A percentile compares a stretch with the other conserved stretches of the same genome.
phyloP scores from a whole-genome alignment of 2,113 vertebrate genomes.

The Takifugu flavidus region DNA sequence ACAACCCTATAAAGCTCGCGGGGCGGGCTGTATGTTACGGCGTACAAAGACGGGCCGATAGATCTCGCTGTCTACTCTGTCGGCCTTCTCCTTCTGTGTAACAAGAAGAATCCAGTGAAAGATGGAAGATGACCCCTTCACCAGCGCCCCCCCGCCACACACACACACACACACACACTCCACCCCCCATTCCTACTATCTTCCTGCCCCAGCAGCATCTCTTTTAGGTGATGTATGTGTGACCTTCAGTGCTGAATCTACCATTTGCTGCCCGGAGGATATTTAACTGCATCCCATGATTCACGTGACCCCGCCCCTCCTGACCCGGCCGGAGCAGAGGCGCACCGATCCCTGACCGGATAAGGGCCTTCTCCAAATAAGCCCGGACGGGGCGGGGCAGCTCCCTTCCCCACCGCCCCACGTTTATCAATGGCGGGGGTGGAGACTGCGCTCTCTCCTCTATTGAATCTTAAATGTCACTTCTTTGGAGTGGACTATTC shows the following conservation, averaged over 20 bases:
- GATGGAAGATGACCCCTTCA: conserved; percentile 34
- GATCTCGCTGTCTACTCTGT: conserved; percentile 17
- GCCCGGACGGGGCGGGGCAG: conserved; percentile 23
- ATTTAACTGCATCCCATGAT: conserved; percentile 63
- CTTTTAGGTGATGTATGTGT: conserved; percentile 56
- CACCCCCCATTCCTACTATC: not conserved
- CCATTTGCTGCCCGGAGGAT: conserved; percentile 62
- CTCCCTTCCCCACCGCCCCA: conserved; percentile 15
- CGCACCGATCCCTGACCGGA: conserved; percentile 12
- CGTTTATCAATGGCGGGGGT: conserved; percentile 9
- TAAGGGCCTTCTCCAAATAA: conserved; percentile 53
- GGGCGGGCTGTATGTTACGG: conserved; percentile 49
- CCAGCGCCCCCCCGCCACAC: not conserved
- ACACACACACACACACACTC: too few relatives aligned
- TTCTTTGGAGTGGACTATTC: conserved; percentile 53
- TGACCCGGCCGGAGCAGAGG: conserved; percentile 30
- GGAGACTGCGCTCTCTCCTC: conserved; percentile 11
- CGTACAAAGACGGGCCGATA: conserved; percentile 8
- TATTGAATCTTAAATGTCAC: conserved; percentile 54
- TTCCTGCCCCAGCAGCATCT: conserved; percentile 29
- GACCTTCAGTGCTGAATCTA: conserved; percentile 62
- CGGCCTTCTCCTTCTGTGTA: conserved; percentile 17
- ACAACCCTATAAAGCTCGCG: conserved; percentile 47
- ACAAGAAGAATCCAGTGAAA: conserved; percentile 41
- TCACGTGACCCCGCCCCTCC: conserved; percentile 67